Conservation (phyloP, 2,888 invertebrate species). For the Hofmannophila pseudospretella region DNA sequence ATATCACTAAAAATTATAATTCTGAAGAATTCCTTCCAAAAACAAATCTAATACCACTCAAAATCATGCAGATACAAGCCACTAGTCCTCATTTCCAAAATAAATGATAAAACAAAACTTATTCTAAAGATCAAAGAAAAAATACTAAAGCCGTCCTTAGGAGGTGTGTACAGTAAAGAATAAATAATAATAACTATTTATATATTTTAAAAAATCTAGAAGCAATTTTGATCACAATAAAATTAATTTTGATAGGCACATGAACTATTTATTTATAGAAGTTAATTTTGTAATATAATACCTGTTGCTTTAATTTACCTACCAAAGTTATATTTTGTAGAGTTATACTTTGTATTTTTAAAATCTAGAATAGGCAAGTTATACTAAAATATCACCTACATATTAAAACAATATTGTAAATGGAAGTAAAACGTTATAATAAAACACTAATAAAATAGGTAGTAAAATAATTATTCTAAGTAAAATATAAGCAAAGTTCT, state of each 20-base stretch:
- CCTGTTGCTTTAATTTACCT: too few species aligned
- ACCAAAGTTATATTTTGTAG: too few species aligned
- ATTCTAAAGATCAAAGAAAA: background rate
- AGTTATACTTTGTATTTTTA: too few species aligned
- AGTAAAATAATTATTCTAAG: background rate
- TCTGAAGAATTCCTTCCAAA: background rate
- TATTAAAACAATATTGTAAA: background rate
- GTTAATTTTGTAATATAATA: too few species aligned
- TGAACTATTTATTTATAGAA: too few species aligned
- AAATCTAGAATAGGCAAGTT: too few species aligned
- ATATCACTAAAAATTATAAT: background rate
- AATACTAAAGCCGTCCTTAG: constrained; percentile 16
- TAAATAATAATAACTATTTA: constrained; percentile 19
- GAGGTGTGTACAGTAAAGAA: constrained; percentile 20
- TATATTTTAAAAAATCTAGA: too few species aligned
- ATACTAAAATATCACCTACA: background rate
- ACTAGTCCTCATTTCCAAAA: background rate
- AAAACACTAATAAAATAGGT: background rate
- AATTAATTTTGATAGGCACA: too few species aligned
- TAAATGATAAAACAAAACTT: background rate
- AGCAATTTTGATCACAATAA: too few species aligned
- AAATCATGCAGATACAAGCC: background rate
- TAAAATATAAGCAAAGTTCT: constrained; percentile 1
- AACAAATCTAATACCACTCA: background rate
- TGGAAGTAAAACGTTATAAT: background rate